Base-by-base conservation (phyloP, 2,113 vertebrate genomes). In the Capricornis sumatraensis region DNA sequence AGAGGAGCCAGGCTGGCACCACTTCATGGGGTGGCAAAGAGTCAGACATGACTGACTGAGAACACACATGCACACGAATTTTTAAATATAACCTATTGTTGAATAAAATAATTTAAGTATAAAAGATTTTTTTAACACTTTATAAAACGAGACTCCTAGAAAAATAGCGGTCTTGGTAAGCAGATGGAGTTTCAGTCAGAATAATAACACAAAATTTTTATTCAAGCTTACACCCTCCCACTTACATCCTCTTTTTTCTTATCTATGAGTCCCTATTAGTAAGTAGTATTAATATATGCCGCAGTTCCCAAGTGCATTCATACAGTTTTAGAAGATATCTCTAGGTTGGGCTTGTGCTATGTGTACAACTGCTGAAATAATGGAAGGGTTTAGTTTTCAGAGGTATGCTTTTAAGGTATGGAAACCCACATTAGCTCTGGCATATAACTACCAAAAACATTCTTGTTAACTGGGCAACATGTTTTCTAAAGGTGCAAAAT, bases 401-500 rank as follows among this genome's bases (percentile, higher is more conserved):
- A 89, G 52, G 62, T 76, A 45, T 53, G 25, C 27, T 58, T 81
- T n/a, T 17, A 97, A 98, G 97, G 97, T 92, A 79, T 78, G 79
- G 86, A 96, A 96, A 93, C 93, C 28, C 45, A 43, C 62, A 97
- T 67, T 89, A 97, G 83, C 81, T 93, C 85, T 89, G 87, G 96
- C 89, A 91, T 93, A 52, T 90, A 94, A 96, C 28, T 87, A 67
- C 94, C 89, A 81, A 96, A 96, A 98, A 88, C 47, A 64, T 96
- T 98, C 97, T 98, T 96, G 96, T 88, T 97, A 96, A 96, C 94
- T 97, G 96, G 98, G 98, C 92, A 98, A 97, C 97, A 98, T 98
- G 97, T 97, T 98, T 97, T 97, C 93, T 97, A 97, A 96, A 98
- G 98, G 97, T 98, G 98, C 88, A 98, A 67, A 95, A 97, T 97